These are phyloP conservation scores for Mormoops blainvillei DNA, from an alignment of 2,113 vertebrate genomes.

Conservation along the genomic window DNA sequence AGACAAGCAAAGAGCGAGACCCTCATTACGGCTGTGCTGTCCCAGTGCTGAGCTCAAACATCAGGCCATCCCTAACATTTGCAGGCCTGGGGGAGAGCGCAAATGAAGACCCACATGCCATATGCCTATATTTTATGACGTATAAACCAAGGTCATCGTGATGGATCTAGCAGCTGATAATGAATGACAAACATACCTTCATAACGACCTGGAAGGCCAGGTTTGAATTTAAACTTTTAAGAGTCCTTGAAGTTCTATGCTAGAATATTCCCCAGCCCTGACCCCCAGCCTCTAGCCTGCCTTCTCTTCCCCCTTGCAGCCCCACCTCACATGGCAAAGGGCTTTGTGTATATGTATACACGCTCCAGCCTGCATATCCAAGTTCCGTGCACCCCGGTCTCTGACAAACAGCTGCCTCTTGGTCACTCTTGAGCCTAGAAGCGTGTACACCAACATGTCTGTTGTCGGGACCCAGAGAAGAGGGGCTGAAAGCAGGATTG, in stretches of 20 bases:
- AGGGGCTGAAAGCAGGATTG: background rate
- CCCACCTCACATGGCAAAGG: background rate
- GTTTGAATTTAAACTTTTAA: background rate
- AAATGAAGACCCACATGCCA: background rate
- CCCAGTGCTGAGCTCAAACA: background rate
- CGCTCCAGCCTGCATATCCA: background rate
- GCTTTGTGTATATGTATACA: background rate
- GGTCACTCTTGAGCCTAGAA: background rate
- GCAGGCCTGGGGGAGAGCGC: background rate
- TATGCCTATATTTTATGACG: background rate
- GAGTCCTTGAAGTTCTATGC: background rate
- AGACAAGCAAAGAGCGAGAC: background rate
- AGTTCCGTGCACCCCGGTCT: background rate
- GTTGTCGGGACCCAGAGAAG: background rate
- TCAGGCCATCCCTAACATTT: background rate
- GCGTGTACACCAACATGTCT: background rate
- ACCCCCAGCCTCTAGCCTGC: background rate
- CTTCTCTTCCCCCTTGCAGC: background rate
- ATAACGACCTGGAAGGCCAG: background rate
- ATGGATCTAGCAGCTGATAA: background rate
- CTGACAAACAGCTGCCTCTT: background rate
- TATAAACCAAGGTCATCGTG: background rate
- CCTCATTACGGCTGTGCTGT: background rate
- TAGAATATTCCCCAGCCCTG: background rate
- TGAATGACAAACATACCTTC: background rate